phyloP scores from a whole-genome alignment of 2,797 vertebrate species.

The Sebastes trivittatus region DNA sequence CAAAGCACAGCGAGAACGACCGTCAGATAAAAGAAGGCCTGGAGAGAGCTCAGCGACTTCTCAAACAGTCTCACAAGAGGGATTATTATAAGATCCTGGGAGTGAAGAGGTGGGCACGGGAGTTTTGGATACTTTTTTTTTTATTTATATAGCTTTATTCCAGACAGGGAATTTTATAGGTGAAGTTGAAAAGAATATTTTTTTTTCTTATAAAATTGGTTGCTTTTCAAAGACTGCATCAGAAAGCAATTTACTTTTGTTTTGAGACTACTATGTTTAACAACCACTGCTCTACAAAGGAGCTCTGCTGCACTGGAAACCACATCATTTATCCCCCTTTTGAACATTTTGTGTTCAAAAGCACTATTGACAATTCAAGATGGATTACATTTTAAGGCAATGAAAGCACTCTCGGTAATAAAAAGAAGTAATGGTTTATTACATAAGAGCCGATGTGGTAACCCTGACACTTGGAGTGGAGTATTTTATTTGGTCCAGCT shows the following conservation, averaged over 20 bases:
- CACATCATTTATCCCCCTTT: neutral
- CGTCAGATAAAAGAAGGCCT: constrained; percentile 93
- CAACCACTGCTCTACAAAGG: neutral
- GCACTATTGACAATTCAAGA: neutral
- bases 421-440: neutral
- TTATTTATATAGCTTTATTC: neutral
- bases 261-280: neutral
- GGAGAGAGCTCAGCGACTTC: constrained; percentile 91
- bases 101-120: constrained; percentile 90
- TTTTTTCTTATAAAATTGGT: neutral
- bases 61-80: constrained; percentile 95
- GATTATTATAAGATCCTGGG: constrained; percentile 99
- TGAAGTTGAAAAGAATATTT: neutral
- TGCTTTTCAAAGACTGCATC: neutral
- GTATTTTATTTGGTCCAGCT: constrained; percentile 6
- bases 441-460: neutral
- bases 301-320: neutral
- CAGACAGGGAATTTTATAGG: neutral
- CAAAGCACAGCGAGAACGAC: constrained; percentile 91
- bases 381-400: neutral
- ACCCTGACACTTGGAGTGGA: neutral
- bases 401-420: neutral
- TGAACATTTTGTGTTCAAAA: neutral
- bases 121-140: neutral
- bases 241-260: neutral